phyloP scores from a whole-genome alignment of 1,140 invertebrate genomes.

The Nephila pilipes region DNA sequence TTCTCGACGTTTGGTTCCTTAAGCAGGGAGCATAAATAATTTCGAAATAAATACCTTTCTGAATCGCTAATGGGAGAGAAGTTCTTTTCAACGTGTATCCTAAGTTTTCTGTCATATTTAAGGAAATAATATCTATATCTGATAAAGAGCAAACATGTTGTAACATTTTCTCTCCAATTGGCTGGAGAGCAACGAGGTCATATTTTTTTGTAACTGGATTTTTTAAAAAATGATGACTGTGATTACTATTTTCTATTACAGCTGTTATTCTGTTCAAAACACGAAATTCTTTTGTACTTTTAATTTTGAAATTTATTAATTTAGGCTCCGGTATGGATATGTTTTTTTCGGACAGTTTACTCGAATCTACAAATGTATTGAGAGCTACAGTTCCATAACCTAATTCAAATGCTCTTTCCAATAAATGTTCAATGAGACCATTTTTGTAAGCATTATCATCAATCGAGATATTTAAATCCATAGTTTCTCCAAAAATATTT shows the following conservation, averaged over 20 bases:
- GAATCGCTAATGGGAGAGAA: slow-evolving; percentile 3
- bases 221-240: slow-evolving; percentile 57
- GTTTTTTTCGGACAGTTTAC: slow-evolving; percentile 55
- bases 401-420: slow-evolving; percentile 54
- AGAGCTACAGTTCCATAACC: slow-evolving; percentile 53
- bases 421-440: neutral
- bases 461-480: slow-evolving; percentile 55
- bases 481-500: neutral
- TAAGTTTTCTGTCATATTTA: slow-evolving; percentile 63
- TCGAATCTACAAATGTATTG: slow-evolving; percentile 48
- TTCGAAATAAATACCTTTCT: slow-evolving; percentile 75
- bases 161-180: slow-evolving; percentile 64
- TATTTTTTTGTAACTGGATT: slow-evolving; percentile 75
- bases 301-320: neutral
- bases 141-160: slow-evolving; percentile 67
- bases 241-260: slow-evolving; percentile 57
- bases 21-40: slow-evolving; percentile 75
- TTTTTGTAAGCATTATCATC: neutral
- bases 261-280: slow-evolving; percentile 65
- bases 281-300: neutral
- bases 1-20: slow-evolving; percentile 54
- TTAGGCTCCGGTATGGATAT: slow-evolving; percentile 60
- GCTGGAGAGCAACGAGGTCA: slow-evolving; percentile 77
- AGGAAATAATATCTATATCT: slow-evolving; percentile 75
- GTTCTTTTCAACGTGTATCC: slow-evolving; percentile 67